Evolutionary conservation across 2,113 vertebrate genomes (phyloP), one percentile per base, ranked within the genome.

Genomic region (Sebastes fasciatus): DNA sequence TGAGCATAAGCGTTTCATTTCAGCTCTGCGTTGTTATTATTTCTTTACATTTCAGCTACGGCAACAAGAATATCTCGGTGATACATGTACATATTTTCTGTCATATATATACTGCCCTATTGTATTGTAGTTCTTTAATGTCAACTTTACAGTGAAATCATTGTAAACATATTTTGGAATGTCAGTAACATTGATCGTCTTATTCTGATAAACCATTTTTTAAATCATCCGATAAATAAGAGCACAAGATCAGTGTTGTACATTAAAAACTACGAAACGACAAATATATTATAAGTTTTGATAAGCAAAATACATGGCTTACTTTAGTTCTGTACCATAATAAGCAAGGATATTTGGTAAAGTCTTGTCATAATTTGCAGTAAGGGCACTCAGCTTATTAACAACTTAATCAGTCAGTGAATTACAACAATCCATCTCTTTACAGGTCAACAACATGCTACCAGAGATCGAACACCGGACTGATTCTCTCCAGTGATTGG

Each of bases 151-250:
- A 68, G 51, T 66, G 10, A 79, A 77, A 61, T 85, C 17, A 74
- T 74, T 86, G 75, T 92, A 87, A 91, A 92, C 87, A 89, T 62
- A 70, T 68, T 76, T 66, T 84, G 87, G 82, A 89, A 91, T 91
- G 86, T 87, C 75, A 81, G 66, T 80, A 68, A 88, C 77, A 51
- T 71, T 49, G 51, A 86, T 74, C 2, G 9, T 84, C 45, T 61
- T 19, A 19, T 74, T 76, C 49, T 58, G 48, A 57, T 57, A 13
- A 43, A 6, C 23, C 0, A 7, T 49, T 76, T 49, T 76, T 49
- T 69, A 14, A 13, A 68, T 77, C 34, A 66, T 74, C 42, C 0
- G 14, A 74, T 57, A 78, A 75, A 8, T 62, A 77, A 23, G 71
- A 63, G 49, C 61, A 86, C 66, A 73, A 49, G 17, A 62, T 70